These are phyloP conservation scores for Mactromeris polynyma DNA, from an alignment of 2,888 invertebrate genomes.

Conservation along the genomic window DNA sequence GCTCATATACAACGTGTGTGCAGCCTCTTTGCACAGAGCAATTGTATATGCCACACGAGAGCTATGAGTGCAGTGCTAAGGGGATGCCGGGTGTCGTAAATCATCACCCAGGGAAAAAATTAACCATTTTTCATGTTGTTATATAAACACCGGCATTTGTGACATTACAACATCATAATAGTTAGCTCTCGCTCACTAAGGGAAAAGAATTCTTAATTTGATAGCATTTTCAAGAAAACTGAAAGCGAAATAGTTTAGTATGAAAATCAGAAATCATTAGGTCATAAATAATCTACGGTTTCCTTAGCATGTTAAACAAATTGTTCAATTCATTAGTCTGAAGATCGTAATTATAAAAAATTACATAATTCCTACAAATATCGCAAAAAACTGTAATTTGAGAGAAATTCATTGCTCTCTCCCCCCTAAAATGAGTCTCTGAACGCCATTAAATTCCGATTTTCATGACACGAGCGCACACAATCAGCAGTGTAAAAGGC, in stretches of 20 bases:
- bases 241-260: neutral
- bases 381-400: neutral
- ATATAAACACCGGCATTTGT: neutral
- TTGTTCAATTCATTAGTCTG: conserved; percentile 17
- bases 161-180: neutral
- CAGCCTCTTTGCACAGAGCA: conserved; percentile 15
- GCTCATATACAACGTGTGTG: conserved; percentile 33
- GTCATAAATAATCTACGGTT: conserved; percentile 2
- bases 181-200: neutral
- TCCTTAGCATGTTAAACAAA: conserved; percentile 1
- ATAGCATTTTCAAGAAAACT: neutral
- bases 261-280: conserved; percentile 11
- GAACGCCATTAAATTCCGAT: conserved; percentile 55
- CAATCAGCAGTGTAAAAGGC: conserved; percentile 46
- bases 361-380: conserved; percentile 12
- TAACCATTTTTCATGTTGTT: neutral
- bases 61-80: neutral
- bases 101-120: neutral
- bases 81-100: neutral
- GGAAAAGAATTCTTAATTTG: neutral
- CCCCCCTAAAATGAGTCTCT: conserved; percentile 44
- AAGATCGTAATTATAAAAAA: conserved; percentile 8
- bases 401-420: conserved; percentile 45
- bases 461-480: conserved; percentile 54
- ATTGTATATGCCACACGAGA: conserved; percentile 4